Base-by-base conservation (phyloP, 2,797 vertebrate genomes). In the Eleutherodactylus coqui region DNA sequence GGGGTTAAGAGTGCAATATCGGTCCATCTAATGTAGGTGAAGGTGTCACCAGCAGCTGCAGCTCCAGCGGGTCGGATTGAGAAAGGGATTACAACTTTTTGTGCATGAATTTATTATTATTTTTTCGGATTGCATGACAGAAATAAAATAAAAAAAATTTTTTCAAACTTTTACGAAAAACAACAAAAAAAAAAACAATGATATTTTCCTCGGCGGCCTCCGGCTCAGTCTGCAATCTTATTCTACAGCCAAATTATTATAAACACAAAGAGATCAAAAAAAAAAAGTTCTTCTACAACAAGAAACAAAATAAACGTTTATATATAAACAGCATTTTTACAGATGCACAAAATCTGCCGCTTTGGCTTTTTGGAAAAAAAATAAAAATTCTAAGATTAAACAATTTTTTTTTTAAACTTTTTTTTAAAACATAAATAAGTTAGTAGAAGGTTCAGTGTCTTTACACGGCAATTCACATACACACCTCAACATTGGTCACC, bases 361-460 rank as follows among this genome's bases (percentile, higher is more conserved):
- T 98, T 98, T 97, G 97, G 96, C 97, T 94, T 95, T 70, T 41
- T 96, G 95, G 93, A 93, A 91, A 93, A 92, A 95, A 93, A 92
- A 86, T 60, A 93, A 94, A 95, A 94, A 92, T 95, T 94, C 95
- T 97, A 97, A n/a, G 93, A 96, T 95, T 94, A 90, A 94, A 94
- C 93, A 92, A 91, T 92, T 92, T 89, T 93, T 93, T 92, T 94
- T 96, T 78, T n/a, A n/a, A n/a, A n/a, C n/a, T n/a, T 51, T 5
- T 38, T 90, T 82, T 86, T 77, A 76, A 75, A 94, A 97, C 96
- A 97, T 98, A 98, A 98, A 99, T 99, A 99, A 99, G 96, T 99
- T 98, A 99, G 97, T 98, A 97, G 97, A 98, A 96, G 97, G 98
- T 98, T 98, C 97, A 98, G 97, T 99, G 96, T 99, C 96, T 99